These are phyloP conservation scores for Ericerus pela DNA, from an alignment of 1,140 invertebrate genomes.

Conservation along the genomic window DNA sequence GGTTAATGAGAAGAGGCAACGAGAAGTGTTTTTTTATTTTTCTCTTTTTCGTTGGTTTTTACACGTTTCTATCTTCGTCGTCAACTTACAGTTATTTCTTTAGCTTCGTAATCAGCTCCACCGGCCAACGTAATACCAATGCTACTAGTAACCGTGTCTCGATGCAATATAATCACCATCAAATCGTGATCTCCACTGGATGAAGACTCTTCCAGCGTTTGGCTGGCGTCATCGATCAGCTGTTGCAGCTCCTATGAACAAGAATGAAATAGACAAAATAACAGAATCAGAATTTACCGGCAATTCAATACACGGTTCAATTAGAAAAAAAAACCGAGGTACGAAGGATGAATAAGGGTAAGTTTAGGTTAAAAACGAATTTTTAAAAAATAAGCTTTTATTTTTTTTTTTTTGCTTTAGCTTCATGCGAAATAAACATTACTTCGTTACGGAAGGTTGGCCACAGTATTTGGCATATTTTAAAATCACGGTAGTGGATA, in stretches of 20 bases:
- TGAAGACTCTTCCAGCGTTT: conserved; percentile 39
- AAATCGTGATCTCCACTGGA: conserved; percentile 36
- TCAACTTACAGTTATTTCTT: conserved; percentile 66
- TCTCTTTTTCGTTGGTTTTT: too few relatives aligned
- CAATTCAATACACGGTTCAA: neutral
- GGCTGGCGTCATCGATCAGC: conserved; percentile 45
- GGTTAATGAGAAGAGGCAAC: too few relatives aligned
- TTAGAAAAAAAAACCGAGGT: neutral
- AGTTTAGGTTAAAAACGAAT: neutral
- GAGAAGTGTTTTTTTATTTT: too few relatives aligned
- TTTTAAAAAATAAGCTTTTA: too few relatives aligned
- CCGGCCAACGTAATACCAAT: conserved; percentile 76
- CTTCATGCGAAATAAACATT: too few relatives aligned
- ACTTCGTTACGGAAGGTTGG: too few relatives aligned
- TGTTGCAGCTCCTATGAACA: conserved; percentile 40
- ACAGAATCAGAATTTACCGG: neutral
- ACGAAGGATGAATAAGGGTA: neutral
- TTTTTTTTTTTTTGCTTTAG: too few relatives aligned
- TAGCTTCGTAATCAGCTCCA: conserved; percentile 73
- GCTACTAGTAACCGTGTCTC: conserved; percentile 49
- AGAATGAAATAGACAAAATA: conserved; percentile 7
- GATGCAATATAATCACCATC: conserved; percentile 42
- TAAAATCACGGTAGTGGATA: too few relatives aligned
- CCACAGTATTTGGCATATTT: too few relatives aligned
- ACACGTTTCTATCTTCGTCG: too few relatives aligned